Evolutionary conservation across 2,797 vertebrate species (phyloP).

Genomic region (Notolabrus celidotus): DNA sequence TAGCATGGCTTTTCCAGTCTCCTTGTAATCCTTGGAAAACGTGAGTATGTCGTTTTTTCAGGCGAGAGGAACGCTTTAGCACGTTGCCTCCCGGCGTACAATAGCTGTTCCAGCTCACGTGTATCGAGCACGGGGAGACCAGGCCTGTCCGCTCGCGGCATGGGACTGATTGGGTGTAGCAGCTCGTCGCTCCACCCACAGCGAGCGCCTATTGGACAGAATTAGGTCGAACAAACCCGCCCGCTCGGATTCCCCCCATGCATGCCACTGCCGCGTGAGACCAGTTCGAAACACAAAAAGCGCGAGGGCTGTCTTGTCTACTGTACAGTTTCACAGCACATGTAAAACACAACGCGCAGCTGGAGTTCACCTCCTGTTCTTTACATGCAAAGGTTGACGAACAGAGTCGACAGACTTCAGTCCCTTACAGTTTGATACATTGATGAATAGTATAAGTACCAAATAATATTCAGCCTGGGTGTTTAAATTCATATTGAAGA

Average conservation of each 20-base stretch:
- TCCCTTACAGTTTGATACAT: neutral
- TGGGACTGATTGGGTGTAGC: slow-evolving; percentile 68
- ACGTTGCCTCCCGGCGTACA: slow-evolving; percentile 83
- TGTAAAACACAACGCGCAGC: slow-evolving; percentile 53
- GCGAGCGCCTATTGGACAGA: slow-evolving; percentile 84
- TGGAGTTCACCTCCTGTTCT: slow-evolving; percentile 49
- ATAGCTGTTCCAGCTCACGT: slow-evolving; percentile 84
- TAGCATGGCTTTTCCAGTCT: slow-evolving; percentile 69
- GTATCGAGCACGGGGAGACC: slow-evolving; percentile 80
- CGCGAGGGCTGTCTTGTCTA: slow-evolving; percentile 71
- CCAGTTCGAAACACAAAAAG: slow-evolving; percentile 74
- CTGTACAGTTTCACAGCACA: slow-evolving; percentile 70
- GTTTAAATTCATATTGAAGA: neutral
- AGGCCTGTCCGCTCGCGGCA: slow-evolving; percentile 65
- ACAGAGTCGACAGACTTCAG: neutral
- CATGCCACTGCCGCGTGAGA: slow-evolving; percentile 88
- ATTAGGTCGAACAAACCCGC: slow-evolving; percentile 87
- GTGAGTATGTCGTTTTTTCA: slow-evolving; percentile 79
- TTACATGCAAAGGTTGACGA: slow-evolving; percentile 22
- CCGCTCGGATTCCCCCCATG: slow-evolving; percentile 79
- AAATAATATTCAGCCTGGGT: no score
- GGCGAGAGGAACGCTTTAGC: slow-evolving; percentile 74
- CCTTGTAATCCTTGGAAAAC: slow-evolving; percentile 84
- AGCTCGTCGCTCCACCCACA: slow-evolving; percentile 81
- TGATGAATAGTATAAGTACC: neutral